Evolutionary conservation across 2,888 invertebrate genomes (phyloP), one percentile per base, ranked within the genome.

Genomic region (Hirtodrosophila confusa): DNA sequence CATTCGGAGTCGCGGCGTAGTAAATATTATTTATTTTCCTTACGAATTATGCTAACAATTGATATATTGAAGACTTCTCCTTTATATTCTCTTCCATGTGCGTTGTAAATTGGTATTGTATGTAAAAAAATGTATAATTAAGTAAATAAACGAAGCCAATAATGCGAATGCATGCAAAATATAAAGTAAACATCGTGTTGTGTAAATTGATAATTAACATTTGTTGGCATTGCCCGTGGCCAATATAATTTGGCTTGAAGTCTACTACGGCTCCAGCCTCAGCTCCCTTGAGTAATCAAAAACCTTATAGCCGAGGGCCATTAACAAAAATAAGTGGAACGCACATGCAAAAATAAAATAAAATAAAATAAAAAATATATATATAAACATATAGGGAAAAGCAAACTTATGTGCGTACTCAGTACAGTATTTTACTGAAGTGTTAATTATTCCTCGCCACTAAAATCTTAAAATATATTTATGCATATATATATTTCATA

Each of bases 121-220:
- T 8, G 54, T 35, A 12, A 45, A 41, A 56, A 60, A 23, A 55
- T 45, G 44, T 48, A 51, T 51, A 53, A 64, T 64, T 61, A 62
- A 63, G 51, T 50, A 48, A 71, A 75, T 49, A 63, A 55, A 54
- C 50, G 47, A 69, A 49, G 10, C 47, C 35, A 53, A 54, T 58
- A 50, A 69, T 61, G 50, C 64, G 41, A 45, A 49, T 49, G 41
- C 37, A 44, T n/a, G 45, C 9, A 55, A 43, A 37, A 23, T 17
- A 17, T 2, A 49, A 56, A 33, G 23, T 10, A 31, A 62, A 29
- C 31, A 24, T 23, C 49, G 10, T 49, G 58, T 75, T 78, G 75
- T 78, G 65, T 74, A 69, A 69, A 74, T 65, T 65, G 73, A 39
- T 73, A 76, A 69, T 69, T 75, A 75, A 51, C 64, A 69, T 73